A percentile compares a stretch with the other conserved stretches of the same genome.
Evolutionary conservation across 2,113 vertebrate genomes (phyloP).

Genomic region (Progne subis): DNA sequence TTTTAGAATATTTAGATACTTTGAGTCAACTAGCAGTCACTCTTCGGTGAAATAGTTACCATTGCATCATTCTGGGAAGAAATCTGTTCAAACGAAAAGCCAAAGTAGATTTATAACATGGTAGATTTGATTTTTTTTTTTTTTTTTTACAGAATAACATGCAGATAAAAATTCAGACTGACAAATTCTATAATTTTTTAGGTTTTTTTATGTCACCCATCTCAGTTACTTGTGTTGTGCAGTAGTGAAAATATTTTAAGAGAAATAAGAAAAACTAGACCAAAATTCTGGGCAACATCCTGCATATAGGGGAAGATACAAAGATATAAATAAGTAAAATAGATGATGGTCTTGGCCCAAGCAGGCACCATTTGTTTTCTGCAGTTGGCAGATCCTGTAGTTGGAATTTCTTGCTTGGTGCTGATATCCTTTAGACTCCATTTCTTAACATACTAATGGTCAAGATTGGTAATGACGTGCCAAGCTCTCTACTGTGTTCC

Average conservation of each 20-base stretch:
- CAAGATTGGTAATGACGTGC: background rate
- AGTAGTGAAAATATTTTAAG: background rate
- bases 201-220: background rate
- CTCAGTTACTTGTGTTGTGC: background rate
- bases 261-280: background rate
- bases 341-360: background rate
- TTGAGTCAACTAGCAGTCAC: background rate
- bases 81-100: background rate
- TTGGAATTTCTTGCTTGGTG: background rate
- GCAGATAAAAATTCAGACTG: background rate
- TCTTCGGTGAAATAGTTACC: background rate
- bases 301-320: background rate
- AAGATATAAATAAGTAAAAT: background rate
- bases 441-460: background rate
- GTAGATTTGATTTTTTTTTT: background rate
- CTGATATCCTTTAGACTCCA: background rate
- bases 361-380: background rate
- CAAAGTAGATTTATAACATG: background rate
- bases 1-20: background rate
- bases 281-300: background rate
- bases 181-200: background rate
- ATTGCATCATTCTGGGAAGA: background rate
- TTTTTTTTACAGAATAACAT: background rate
- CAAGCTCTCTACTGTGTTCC: background rate
- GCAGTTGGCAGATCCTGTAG: background rate